Evolutionary conservation across 2,113 vertebrate species (phyloP).

Genomic region (Platycercus adscitus): DNA sequence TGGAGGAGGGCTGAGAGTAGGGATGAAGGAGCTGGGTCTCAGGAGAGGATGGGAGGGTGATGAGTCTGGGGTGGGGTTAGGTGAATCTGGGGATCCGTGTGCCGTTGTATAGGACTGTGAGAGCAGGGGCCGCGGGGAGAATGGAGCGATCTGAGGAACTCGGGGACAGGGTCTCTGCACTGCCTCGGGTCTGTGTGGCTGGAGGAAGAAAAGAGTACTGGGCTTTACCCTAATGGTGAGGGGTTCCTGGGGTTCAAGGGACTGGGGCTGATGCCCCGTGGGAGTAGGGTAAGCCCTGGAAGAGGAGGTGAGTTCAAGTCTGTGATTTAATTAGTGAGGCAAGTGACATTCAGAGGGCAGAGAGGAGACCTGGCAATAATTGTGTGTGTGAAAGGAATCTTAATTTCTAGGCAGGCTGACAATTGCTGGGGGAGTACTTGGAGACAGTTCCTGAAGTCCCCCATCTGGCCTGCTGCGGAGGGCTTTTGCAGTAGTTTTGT

Average conservation of each 20-base stretch:
- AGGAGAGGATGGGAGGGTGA: rapidly evolving
- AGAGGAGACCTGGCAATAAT: conserved; percentile 41
- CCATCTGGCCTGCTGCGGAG: background rate
- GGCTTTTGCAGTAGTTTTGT: background rate
- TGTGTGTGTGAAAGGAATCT: conserved; percentile 47
- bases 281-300: background rate
- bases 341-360: background rate
- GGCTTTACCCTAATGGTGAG: background rate
- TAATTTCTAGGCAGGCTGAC: conserved; percentile 60
- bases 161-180: rapidly evolving
- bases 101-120: background rate
- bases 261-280: rapidly evolving
- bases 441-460: conserved; percentile 20
- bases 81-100: too few species aligned
- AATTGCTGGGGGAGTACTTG: conserved; percentile 8
- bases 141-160: too few species aligned
- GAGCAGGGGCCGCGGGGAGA: rapidly evolving
- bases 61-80: background rate
- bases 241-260: background rate
- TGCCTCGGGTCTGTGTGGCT: background rate
- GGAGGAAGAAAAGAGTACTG: background rate
- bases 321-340: background rate
- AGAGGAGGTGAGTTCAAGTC: background rate
- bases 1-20: background rate
- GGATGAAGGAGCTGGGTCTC: background rate